Evolutionary conservation across 2,113 vertebrate genomes (phyloP), one percentile per base, ranked within the genome.

Genomic region (Lophotis ruficrista): DNA sequence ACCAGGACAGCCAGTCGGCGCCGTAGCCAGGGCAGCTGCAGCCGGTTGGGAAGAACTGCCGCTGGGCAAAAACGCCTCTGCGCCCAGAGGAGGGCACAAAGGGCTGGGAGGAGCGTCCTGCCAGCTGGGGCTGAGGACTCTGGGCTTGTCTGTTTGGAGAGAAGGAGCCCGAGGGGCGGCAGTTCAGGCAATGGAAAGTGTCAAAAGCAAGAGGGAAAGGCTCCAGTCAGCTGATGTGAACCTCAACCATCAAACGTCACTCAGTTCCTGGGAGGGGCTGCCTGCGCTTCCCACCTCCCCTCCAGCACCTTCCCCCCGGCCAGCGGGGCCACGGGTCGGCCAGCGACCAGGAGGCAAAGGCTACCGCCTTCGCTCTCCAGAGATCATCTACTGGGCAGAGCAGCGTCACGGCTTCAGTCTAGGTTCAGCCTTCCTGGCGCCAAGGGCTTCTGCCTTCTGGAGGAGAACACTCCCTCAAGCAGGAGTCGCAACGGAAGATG

Each of bases 391-490:
- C 54, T 2, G 2, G n/a, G n/a, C 43, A 76, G 27, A 27, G 9
- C 45, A 45, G 35, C 0, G 0, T 1, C 68, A 21, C 0, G 14
- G n/a, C 31, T 3, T 30, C 30, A 47, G 69, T 2, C 45, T 38
- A 37, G 20, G 16, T 31, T 48, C n/a, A 30, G 43, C 3, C 58
- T 7, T 64, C n/a, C 70, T 73, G 28, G 35, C 54, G n/a, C 71
- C 66, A 65, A 51, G 31, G 65, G 5, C 51, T 53, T 35, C 16
- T 18, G 48, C 18, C 38, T 85, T 37, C 60, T 24, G 31, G 5
- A 84, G 70, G 19, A 82, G 33, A 18, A 64, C 56, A 28, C 0
- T 60, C 54, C 54, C 60, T 37, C 50, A n/a, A 56, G 45, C 45
- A 69, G 68, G 23, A 90, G 66, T 35, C 53, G 33, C 41, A 43